A percentile compares a stretch with the other conserved stretches of the same genome.
phyloP scores from a whole-genome alignment of 2,797 vertebrate genomes.

The Borostomias antarcticus region DNA sequence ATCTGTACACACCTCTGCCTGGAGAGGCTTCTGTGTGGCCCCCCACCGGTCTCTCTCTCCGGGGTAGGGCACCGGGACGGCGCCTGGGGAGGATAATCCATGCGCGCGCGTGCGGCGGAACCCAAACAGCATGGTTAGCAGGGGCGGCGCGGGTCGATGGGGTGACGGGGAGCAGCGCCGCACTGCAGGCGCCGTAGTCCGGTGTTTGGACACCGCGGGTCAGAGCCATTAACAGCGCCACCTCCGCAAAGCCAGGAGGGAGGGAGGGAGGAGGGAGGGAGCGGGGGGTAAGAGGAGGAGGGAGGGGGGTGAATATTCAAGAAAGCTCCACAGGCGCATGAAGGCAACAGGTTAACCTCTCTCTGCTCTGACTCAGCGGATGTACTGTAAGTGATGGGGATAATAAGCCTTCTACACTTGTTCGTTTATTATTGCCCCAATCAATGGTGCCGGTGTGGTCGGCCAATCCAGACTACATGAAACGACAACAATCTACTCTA shows the following conservation, averaged over 20 bases:
- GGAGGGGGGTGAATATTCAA: not conserved
- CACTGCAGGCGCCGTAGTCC: not conserved
- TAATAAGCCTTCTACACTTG: no score
- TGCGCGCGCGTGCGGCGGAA: not conserved
- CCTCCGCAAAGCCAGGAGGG: not conserved
- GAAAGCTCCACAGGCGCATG: not conserved
- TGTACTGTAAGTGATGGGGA: no score
- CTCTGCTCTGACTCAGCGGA: no score
- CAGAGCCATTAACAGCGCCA: slow-evolving; percentile 12
- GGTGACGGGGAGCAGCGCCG: slow-evolving; percentile 12
- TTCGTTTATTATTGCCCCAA: no score
- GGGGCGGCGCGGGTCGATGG: not conserved
- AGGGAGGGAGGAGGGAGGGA: not conserved
- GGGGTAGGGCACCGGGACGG: not conserved
- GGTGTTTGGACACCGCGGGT: not conserved
- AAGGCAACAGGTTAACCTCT: not conserved
- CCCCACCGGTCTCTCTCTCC: not conserved
- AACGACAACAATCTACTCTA: no score
- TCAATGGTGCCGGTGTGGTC: no score
- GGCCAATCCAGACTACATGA: no score
- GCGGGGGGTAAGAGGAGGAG: not conserved
- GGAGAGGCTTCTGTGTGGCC: no score
- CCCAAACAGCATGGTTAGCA: slow-evolving; percentile 8
- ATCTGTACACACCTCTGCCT: no score
- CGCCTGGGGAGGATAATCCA: not conserved